phyloP scores from a whole-genome alignment of 2,888 invertebrate genomes.

The Thecophora atra region DNA sequence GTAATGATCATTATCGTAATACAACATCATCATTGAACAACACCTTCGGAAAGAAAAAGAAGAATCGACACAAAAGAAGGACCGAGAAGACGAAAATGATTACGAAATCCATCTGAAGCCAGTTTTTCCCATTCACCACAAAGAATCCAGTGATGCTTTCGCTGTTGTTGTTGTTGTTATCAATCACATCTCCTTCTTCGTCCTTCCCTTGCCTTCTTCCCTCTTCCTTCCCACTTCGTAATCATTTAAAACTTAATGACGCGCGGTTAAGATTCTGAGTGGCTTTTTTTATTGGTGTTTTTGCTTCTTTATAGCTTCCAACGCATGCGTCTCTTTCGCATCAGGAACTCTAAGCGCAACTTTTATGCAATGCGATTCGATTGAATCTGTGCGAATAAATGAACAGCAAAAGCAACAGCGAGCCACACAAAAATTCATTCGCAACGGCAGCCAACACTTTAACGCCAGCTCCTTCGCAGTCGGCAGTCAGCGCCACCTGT shows the following conservation, averaged over 20 bases:
- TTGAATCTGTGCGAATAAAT: not conserved
- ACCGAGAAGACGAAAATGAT: not conserved
- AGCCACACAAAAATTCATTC: slow-evolving; percentile 1
- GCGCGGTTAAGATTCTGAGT: slow-evolving; percentile 36
- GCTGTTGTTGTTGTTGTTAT: no score
- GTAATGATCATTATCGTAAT: not conserved
- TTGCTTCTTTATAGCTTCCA: not conserved
- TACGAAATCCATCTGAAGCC: not conserved
- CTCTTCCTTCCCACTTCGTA: slow-evolving; percentile 36
- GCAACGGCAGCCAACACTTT: not conserved
- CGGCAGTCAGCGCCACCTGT: slow-evolving; percentile 34
- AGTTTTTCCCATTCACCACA: not conserved
- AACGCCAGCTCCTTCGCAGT: not conserved
- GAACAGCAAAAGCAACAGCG: not conserved
- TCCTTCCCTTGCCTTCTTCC: not conserved
- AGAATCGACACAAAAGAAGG: not conserved
- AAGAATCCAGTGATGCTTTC: no score
- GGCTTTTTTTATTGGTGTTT: not conserved
- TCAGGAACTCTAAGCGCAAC: not conserved
- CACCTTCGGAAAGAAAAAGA: not conserved
- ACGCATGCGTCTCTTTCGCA: slow-evolving; percentile 20
- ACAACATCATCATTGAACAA: not conserved
- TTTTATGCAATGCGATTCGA: no score
- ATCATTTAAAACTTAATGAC: slow-evolving; percentile 52
- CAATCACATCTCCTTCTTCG: not conserved